Conservation (phyloP, 2,888 invertebrate species). For the Tiliacea aurago region DNA sequence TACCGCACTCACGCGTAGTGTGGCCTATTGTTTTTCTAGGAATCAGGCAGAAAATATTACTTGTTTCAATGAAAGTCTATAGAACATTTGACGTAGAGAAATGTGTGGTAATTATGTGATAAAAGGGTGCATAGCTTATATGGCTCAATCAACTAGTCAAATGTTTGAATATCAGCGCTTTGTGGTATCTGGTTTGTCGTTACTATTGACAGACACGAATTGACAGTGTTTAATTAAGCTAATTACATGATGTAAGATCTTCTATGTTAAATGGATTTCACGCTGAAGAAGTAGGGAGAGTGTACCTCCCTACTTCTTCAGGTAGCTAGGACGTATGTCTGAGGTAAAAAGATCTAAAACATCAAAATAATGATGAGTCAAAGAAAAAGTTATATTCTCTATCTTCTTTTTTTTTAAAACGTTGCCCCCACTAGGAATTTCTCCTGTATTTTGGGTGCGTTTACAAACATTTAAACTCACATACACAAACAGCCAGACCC, state of each 20-base stretch:
- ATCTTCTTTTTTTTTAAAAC: too few species aligned
- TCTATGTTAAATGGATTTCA: not conserved
- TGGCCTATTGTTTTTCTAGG: not conserved
- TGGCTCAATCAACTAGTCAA: constrained; percentile 47
- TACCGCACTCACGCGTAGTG: not conserved
- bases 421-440: too few species aligned
- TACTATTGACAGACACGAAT: constrained; percentile 16
- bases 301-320: too few species aligned
- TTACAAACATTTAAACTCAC: too few species aligned
- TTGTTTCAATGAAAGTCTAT: not conserved
- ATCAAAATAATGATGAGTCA: too few species aligned
- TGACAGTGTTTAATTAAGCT: constrained; percentile 16
- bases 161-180: constrained; percentile 32
- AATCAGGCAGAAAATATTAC: not conserved
- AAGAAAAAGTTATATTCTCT: too few species aligned
- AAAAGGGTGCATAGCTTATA: constrained; percentile 39
- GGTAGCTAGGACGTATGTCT: too few species aligned
- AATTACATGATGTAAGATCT: not conserved
- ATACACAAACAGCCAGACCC: too few species aligned
- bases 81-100: not conserved
- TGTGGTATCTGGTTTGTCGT: constrained; percentile 13
- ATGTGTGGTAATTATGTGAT: not conserved
- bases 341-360: too few species aligned
- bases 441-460: too few species aligned
- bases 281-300: not conserved